Conservation (phyloP, 2,888 invertebrate genomes). For the Chymomyza fuscimana region DNA sequence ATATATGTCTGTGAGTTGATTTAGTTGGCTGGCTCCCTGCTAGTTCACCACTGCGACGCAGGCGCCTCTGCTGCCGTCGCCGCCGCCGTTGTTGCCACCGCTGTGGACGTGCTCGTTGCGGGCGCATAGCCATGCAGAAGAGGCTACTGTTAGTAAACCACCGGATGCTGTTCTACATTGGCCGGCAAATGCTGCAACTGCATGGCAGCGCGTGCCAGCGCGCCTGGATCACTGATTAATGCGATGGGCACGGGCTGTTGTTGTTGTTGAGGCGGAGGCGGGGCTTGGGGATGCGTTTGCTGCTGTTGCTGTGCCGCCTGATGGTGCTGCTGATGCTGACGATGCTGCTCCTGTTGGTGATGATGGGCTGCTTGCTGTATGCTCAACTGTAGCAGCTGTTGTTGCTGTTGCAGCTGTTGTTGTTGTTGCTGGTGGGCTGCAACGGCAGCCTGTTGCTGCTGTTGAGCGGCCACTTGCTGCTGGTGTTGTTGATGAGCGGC, state of each 20-base stretch:
- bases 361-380: conserved; percentile 74
- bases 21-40: conserved; percentile 22
- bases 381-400: conserved; percentile 68
- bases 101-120: conserved; percentile 35
- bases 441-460: conserved; percentile 62
- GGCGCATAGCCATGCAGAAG: conserved; percentile 59
- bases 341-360: conserved; percentile 69
- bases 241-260: conserved; percentile 78
- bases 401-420: conserved; percentile 62
- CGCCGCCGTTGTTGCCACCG: conserved; percentile 38
- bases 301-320: conserved; percentile 68
- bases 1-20: conserved; percentile 10
- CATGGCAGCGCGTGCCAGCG: conserved; percentile 78
- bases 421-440: conserved; percentile 65
- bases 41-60: conserved; percentile 43
- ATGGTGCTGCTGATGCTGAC: conserved; percentile 72
- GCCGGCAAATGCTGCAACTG: conserved; percentile 79
- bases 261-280: conserved; percentile 70
- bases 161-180: conserved; percentile 79
- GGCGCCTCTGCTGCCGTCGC: conserved; percentile 15
- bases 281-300: conserved; percentile 59
- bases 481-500: conserved; percentile 68
- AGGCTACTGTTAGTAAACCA: conserved; percentile 79
- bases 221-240: conserved; percentile 77
- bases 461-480: conserved; percentile 65